These are phyloP conservation scores for Phalacrocorax pelagicus DNA, from an alignment of 2,113 vertebrate genomes.

Conservation along the genomic window DNA sequence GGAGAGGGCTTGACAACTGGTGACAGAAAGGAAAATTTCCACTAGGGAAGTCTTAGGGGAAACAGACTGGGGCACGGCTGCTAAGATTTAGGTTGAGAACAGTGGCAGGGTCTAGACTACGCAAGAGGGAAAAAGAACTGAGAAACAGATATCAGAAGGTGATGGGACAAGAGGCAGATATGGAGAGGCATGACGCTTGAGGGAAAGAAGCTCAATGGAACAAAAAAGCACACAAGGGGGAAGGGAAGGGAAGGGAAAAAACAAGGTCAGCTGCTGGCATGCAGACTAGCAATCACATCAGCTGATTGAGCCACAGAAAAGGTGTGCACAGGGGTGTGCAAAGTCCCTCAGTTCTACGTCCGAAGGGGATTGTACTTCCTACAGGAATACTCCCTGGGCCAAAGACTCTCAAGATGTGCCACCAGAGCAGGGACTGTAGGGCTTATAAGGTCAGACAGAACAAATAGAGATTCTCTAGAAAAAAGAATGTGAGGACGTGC, in stretches of 20 bases:
- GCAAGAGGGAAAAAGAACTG: background rate
- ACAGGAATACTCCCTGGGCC: background rate
- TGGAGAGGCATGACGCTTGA: background rate
- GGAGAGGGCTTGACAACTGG: background rate
- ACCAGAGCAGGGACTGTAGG: background rate
- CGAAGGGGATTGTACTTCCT: background rate
- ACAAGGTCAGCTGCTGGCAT: background rate
- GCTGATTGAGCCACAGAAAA: background rate
- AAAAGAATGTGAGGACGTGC: background rate
- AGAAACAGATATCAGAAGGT: background rate
- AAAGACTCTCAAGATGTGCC: background rate
- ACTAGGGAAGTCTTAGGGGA: background rate
- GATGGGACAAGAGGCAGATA: background rate
- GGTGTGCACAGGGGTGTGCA: background rate
- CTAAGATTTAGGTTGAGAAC: background rate
- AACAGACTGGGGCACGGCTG: background rate
- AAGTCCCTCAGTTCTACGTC: background rate
- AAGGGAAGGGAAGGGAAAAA: background rate
- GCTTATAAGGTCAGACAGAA: background rate
- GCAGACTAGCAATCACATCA: background rate
- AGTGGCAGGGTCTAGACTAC: background rate
- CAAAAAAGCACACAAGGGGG: background rate
- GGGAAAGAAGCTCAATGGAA: background rate
- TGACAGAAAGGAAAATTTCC: background rate
- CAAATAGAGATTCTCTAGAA: background rate